Percentiles rank a stretch among this genome's conserved stretches.
phyloP scores from a whole-genome alignment of 2,113 vertebrate species.

The Panurus biarmicus region DNA sequence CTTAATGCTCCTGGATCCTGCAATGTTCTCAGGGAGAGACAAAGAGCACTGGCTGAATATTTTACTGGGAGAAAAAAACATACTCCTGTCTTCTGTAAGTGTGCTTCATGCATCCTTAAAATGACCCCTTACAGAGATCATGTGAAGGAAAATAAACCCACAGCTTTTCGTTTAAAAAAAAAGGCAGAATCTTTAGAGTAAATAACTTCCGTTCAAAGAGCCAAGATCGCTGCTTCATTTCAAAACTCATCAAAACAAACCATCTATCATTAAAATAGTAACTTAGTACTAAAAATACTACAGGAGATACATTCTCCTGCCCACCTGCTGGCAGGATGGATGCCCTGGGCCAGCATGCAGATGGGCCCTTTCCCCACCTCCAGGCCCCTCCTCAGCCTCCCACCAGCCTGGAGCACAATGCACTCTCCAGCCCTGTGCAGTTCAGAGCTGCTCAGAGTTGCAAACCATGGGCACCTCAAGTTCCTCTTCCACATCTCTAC shows the following conservation, averaged over 20 bases:
- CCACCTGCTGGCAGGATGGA: background rate
- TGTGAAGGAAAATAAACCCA: slow-evolving; percentile 13
- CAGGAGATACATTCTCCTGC: background rate
- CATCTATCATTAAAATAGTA: slow-evolving; percentile 36
- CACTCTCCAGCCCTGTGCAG: background rate
- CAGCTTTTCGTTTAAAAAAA: slow-evolving; percentile 22
- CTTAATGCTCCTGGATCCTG: slow-evolving; percentile 45
- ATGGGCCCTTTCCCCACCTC: background rate
- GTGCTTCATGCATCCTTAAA: slow-evolving; percentile 28
- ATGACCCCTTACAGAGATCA: slow-evolving; percentile 36
- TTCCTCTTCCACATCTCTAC: background rate
- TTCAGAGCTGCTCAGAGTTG: background rate
- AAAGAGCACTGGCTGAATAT: slow-evolving; percentile 4
- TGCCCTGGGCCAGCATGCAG: background rate
- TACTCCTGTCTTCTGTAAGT: background rate
- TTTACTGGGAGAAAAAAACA: slow-evolving; percentile 3
- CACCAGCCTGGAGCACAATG: background rate
- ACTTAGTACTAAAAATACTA: background rate
- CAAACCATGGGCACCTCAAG: background rate
- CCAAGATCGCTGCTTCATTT: background rate
- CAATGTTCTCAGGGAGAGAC: slow-evolving; percentile 59
- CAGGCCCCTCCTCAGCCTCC: background rate
- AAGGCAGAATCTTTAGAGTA: slow-evolving; percentile 38
- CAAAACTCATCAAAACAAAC: slow-evolving; percentile 5
- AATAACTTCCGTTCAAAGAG: slow-evolving; percentile 5